Base-by-base conservation (phyloP, 1,140 invertebrate species). In the Littorina saxatilis region DNA sequence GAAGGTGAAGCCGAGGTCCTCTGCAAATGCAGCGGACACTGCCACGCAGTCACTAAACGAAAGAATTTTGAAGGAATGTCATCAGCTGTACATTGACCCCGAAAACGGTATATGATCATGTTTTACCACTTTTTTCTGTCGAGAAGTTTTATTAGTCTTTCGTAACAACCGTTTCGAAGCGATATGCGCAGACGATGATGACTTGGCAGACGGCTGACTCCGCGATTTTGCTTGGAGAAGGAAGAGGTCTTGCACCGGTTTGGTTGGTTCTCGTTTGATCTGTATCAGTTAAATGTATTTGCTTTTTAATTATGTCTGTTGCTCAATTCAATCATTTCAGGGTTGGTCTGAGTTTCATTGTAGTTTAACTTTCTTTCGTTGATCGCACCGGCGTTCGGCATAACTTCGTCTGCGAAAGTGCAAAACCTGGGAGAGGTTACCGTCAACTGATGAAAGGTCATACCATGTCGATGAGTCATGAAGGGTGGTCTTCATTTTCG, bases 1-100 rank as follows among this genome's bases (percentile, higher is more conserved):
- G 72, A 93, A 92, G 90, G 87, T 93, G 55, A 92, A 89, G 84
- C 89, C 92, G 75, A 88, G 91, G 87, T 87, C 85, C 81, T 91
- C 93, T 70, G 91, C 92, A 27, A 94, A 94, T 89, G 86, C 92
- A 37, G 88, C 92, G 20, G 94, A 94, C 82, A 89, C 92, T 76
- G 91, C 92, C 17, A 93, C 92, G 15, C 84, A 93, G 61, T 91
- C 91, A 76, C 87, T 94, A 47, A 94, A 94, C 89, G 94, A 94
- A 84, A 91, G 90, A 84, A 94, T 94, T 84, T 87, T 95, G 63
- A 93, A 92, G 87, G 94, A 94, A 87, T 94, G 94, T 85, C 94
- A 94, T 85, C 89, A 85, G n/a, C 87, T 94, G 1, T 94, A 94
- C 87, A 93, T 89, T 37, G 93, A 94, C 84, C 90, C 92, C 27